A percentile compares a stretch with the other conserved stretches of the same genome.
Conservation (phyloP, 2,888 invertebrate species). For the Quadroppia sp. region DNA sequence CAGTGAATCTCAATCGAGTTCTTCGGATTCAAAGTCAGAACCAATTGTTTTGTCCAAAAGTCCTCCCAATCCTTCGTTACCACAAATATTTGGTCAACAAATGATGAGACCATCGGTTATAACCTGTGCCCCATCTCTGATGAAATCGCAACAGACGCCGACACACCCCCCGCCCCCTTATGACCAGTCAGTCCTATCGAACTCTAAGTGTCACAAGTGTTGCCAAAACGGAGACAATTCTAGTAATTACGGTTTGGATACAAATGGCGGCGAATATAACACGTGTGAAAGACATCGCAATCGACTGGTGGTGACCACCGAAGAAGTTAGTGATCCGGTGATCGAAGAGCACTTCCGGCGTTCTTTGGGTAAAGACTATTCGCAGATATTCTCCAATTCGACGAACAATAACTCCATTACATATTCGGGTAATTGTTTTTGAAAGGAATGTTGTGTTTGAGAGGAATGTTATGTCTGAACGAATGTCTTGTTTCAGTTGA, state of each 20-base stretch:
- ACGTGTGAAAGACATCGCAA: conserved; percentile 7
- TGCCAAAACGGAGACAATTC: neutral
- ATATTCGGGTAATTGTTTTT: conserved; percentile 41
- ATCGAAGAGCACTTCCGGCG: conserved; percentile 94
- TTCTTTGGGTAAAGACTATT: conserved; percentile 66
- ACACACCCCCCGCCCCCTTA: conserved; percentile 20
- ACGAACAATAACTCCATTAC: conserved; percentile 25
- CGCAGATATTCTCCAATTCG: conserved; percentile 46
- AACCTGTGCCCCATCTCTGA: conserved; percentile 57
- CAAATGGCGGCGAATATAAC: conserved; percentile 10
- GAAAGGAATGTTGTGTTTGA: too few relatives aligned
- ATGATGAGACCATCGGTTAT: conserved; percentile 62
- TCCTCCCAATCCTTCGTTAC: conserved; percentile 10
- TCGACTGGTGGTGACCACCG: neutral
- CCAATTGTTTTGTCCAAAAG: neutral
- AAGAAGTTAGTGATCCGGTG: conserved; percentile 68
- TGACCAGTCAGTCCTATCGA: conserved; percentile 22
- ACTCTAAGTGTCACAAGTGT: conserved; percentile 26
- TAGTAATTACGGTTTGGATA: neutral
- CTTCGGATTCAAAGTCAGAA: conserved; percentile 46
- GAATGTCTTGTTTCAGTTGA: conserved; percentile 61
- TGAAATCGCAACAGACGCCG: conserved; percentile 40
- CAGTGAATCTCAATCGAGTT: conserved; percentile 52
- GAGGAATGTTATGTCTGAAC: neutral
- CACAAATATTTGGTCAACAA: conserved; percentile 40